Evolutionary conservation across 2,113 vertebrate genomes (phyloP).

Genomic region (Calyptommatus sinebrachiatus): DNA sequence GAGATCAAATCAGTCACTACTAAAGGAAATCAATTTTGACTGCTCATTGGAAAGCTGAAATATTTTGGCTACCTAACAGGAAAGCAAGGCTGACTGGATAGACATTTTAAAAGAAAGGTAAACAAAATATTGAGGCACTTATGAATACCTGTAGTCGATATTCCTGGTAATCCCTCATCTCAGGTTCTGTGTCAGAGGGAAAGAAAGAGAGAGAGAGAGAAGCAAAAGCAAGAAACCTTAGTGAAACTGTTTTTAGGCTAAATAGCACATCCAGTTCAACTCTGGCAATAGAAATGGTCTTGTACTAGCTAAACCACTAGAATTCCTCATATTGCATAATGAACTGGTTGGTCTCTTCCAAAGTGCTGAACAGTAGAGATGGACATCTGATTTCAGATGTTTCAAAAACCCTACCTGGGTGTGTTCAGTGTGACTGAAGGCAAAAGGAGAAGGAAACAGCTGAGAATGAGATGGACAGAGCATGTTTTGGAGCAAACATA

Average conservation of each 20-base stretch:
- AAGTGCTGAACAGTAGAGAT: conserved; percentile 68
- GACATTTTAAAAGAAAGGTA: conserved; percentile 23
- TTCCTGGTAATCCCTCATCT: too few relatives aligned
- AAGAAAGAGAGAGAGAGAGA: conserved; percentile 8
- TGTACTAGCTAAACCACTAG: conserved; percentile 71
- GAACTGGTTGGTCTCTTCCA: conserved; percentile 60
- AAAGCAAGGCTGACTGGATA: background rate
- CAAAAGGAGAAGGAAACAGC: too few relatives aligned
- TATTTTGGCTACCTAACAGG: too few relatives aligned
- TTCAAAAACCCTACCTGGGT: conserved; percentile 80
- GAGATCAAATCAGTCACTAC: too few relatives aligned
- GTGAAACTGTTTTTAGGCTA: conserved; percentile 66
- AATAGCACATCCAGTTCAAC: conserved; percentile 65
- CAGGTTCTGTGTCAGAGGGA: background rate
- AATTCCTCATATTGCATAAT: conserved; percentile 61
- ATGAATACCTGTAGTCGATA: conserved; percentile 52
- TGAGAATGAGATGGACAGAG: too few relatives aligned
- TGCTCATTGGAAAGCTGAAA: too few relatives aligned
- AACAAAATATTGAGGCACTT: conserved; percentile 40
- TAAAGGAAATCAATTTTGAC: too few relatives aligned
- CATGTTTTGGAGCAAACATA: too few relatives aligned
- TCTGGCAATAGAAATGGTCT: conserved; percentile 74
- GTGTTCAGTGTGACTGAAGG: conserved; percentile 61
- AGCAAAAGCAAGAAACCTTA: conserved; percentile 54
- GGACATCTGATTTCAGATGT: conserved; percentile 71